Conservation (phyloP, 2,888 invertebrate genomes). For the Andrena flavipes region DNA sequence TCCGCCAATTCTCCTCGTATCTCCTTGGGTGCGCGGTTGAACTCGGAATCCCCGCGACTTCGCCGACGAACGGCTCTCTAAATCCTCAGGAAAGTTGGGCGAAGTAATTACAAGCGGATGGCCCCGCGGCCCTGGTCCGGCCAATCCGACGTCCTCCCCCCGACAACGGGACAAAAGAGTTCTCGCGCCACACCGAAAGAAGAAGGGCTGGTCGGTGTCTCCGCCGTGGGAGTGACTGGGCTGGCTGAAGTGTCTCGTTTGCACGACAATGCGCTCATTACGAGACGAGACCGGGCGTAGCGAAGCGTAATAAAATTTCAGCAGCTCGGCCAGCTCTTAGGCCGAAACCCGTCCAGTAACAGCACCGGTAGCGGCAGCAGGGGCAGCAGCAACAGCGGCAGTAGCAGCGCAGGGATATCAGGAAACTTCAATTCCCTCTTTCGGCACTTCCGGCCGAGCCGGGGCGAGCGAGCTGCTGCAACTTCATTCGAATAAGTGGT, state of each 20-base stretch:
- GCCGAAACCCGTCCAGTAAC: slow-evolving; percentile 29
- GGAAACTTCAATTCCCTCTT: slow-evolving; percentile 73
- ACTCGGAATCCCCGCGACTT: not conserved
- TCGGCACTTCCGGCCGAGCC: slow-evolving; percentile 59
- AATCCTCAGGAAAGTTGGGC: slow-evolving; percentile 23
- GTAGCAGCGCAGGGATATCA: slow-evolving; percentile 49
- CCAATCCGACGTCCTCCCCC: slow-evolving; percentile 23
- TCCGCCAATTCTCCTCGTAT: not conserved
- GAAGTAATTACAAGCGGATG: slow-evolving; percentile 29
- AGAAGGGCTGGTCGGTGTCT: slow-evolving; percentile 10
- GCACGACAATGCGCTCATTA: slow-evolving; percentile 74
- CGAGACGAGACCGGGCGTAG: slow-evolving; percentile 40
- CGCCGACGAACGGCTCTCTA: too few species aligned
- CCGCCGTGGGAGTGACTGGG: slow-evolving; percentile 20
- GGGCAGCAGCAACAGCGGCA: not conserved
- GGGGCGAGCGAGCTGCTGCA: slow-evolving; percentile 54
- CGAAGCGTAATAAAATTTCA: slow-evolving; percentile 66
- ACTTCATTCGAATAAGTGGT: slow-evolving; percentile 79
- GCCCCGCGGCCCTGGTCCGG: not conserved
- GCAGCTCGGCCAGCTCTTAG: slow-evolving; percentile 37
- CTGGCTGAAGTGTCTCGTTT: slow-evolving; percentile 63
- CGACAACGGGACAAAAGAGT: slow-evolving; percentile 37
- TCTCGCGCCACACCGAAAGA: slow-evolving; percentile 13
- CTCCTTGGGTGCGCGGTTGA: not conserved
- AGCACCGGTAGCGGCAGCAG: not conserved